These are phyloP conservation scores for Solen grandis DNA, from an alignment of 1,140 invertebrate species.

Conservation along the genomic window DNA sequence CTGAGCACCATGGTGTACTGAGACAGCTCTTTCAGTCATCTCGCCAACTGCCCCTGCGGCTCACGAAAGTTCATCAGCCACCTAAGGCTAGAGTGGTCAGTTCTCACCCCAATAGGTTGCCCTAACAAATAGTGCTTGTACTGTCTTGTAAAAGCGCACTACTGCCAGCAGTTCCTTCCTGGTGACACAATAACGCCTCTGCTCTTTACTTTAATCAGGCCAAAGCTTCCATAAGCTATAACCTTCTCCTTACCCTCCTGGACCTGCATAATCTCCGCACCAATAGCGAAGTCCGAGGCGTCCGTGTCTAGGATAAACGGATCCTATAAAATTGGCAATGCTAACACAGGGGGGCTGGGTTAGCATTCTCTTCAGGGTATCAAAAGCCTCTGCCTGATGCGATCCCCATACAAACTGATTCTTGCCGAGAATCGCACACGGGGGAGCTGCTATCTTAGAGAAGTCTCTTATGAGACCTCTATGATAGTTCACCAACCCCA, in stretches of 20 bases:
- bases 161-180: too few species aligned
- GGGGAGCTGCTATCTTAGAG: too few species aligned
- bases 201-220: slow-evolving; percentile 49
- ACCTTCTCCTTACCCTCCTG: slow-evolving; percentile 58
- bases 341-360: slow-evolving; percentile 41
- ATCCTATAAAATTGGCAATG: not conserved
- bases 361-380: slow-evolving; percentile 46
- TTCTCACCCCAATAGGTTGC: not conserved
- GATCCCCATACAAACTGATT: slow-evolving; percentile 45
- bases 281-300: too few species aligned
- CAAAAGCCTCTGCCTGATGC: slow-evolving; percentile 52
- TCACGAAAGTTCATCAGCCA: too few species aligned
- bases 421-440: slow-evolving; percentile 35
- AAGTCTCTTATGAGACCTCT: slow-evolving; percentile 18
- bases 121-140: slow-evolving; percentile 15
- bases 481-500: slow-evolving; percentile 53
- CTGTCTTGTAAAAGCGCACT: slow-evolving; percentile 22
- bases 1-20: slow-evolving; percentile 62
- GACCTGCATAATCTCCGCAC: slow-evolving; percentile 66
- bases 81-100: slow-evolving; percentile 6
- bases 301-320: slow-evolving; percentile 63
- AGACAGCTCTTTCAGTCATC: too few species aligned
- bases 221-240: too few species aligned
- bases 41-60: too few species aligned
- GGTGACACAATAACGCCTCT: too few species aligned